Conservation (phyloP, 2,888 invertebrate species). For the Anorthoa munda region DNA sequence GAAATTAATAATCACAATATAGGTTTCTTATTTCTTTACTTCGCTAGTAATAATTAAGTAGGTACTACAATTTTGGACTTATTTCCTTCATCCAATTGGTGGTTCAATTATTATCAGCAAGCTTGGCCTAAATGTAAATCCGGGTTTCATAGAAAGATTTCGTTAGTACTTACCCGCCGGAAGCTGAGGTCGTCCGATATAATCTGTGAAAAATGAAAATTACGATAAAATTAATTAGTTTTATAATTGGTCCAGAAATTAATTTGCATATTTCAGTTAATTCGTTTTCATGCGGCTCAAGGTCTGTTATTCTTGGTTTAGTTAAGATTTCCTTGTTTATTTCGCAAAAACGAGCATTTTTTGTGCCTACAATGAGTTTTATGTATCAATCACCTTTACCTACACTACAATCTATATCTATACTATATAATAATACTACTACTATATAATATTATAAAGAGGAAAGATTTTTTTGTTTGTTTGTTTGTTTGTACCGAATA, state of each 20-base stretch:
- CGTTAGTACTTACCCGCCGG: constrained; percentile 25
- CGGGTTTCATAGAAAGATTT: not conserved
- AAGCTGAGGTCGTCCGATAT: not conserved
- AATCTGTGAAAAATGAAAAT: constrained; percentile 48
- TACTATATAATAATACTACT: no score
- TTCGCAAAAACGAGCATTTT: no score
- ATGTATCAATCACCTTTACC: not conserved
- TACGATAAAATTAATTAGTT: constrained; percentile 13
- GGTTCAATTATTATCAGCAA: not conserved
- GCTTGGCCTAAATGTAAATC: not conserved
- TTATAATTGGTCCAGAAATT: constrained; percentile 15
- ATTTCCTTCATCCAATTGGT: not conserved
- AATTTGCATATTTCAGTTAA: constrained; percentile 16
- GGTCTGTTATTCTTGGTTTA: constrained; percentile 6
- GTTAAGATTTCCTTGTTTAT: not conserved
- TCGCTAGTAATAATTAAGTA: no score
- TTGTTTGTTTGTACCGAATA: no score
- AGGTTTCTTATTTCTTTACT: not conserved
- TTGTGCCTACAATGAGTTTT: not conserved
- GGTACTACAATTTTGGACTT: not conserved
- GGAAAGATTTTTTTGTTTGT: no score
- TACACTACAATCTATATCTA: no score
- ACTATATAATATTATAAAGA: no score
- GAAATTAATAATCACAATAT: no score
- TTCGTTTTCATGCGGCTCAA: not conserved